phyloP scores from a whole-genome alignment of 2,113 vertebrate genomes.

The Cricetomys ansorgei region DNA sequence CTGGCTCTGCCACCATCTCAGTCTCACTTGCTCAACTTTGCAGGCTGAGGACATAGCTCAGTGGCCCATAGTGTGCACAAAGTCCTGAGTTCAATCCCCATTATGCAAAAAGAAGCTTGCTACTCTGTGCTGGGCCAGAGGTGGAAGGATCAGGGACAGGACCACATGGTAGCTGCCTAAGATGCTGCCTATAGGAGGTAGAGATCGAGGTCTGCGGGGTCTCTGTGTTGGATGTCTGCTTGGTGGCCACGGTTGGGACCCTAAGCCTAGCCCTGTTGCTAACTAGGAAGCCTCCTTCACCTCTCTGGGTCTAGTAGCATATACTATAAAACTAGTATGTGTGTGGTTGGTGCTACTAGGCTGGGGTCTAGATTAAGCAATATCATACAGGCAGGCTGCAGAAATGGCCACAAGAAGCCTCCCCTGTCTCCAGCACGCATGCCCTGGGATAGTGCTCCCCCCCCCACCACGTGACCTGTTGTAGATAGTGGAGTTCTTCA shows the following conservation, averaged over 20 bases:
- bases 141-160: neutral
- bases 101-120: neutral
- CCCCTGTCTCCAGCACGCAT: rapidly evolving
- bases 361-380: neutral
- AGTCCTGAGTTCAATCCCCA: neutral
- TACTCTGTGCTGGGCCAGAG: neutral
- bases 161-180: neutral
- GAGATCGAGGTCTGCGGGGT: neutral
- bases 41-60: neutral
- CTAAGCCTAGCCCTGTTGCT: neutral
- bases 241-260: neutral
- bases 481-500: neutral
- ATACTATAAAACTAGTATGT: neutral
- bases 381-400: neutral
- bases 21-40: neutral
- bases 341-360: no score
- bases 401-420: neutral
- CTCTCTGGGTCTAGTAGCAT: neutral
- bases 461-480: neutral
- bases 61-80: neutral
- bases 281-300: neutral
- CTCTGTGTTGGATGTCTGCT: neutral
- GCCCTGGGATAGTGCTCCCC: rapidly evolving
- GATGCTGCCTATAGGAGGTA: rapidly evolving
- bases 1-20: neutral